A percentile compares a stretch with the other conserved stretches of the same genome.
phyloP scores from a whole-genome alignment of 2,888 invertebrate genomes.

The Drosophila nigritarsus region DNA sequence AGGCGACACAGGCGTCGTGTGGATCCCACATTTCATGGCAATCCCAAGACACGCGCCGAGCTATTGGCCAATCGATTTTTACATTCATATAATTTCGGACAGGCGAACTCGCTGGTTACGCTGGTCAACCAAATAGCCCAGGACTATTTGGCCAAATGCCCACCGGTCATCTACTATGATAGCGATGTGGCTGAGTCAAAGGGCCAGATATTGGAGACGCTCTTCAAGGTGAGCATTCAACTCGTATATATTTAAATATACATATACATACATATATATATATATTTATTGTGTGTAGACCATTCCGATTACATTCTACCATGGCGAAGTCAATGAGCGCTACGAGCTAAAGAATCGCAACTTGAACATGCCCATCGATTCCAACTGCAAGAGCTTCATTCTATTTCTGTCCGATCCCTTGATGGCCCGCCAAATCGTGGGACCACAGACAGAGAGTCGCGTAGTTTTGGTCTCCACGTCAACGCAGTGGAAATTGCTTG shows the following conservation, averaged over 20 bases:
- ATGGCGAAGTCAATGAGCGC: conserved; percentile 87
- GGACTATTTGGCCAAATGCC: conserved; percentile 88
- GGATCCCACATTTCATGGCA: conserved; percentile 87
- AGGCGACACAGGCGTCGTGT: conserved; percentile 80
- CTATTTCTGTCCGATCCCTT: conserved; percentile 89
- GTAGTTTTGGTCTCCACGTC: conserved; percentile 89
- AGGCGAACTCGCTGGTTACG: conserved; percentile 87
- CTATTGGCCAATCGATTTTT: conserved; percentile 86
- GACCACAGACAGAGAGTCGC: conserved; percentile 88
- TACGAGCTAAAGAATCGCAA: conserved; percentile 85
- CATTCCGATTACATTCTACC: conserved; percentile 87
- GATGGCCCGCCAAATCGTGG: conserved; percentile 87
- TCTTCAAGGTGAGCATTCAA: conserved; percentile 85
- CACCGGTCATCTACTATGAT: conserved; percentile 89
- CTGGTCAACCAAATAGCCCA: conserved; percentile 87
- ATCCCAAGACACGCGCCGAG: conserved; percentile 87
- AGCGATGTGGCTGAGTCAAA: conserved; percentile 86
- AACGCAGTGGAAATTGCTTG: conserved; percentile 91
- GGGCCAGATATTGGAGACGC: conserved; percentile 86
- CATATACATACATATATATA: not conserved
- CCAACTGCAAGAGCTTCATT: conserved; percentile 88
- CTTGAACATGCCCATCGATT: conserved; percentile 81
- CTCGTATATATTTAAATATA: not conserved
- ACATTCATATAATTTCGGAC: conserved; percentile 84
- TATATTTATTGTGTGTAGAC: conserved; percentile 49